Percentiles rank a stretch among this genome's conserved stretches.
Evolutionary conservation across 2,888 invertebrate species (phyloP).

Genomic region (Atrina japonica): DNA sequence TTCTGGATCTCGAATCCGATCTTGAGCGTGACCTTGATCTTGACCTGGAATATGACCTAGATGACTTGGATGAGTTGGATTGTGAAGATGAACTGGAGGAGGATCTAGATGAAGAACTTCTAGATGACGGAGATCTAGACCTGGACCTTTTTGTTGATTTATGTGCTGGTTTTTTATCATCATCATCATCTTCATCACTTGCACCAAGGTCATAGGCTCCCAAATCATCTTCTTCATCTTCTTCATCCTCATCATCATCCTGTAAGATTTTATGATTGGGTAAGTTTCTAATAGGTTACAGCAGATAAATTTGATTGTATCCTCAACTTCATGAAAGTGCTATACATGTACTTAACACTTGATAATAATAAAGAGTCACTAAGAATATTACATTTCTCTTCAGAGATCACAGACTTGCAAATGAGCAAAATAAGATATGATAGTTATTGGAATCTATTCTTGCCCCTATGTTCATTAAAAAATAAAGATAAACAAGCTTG

Average conservation of each 20-base stretch:
- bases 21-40: constrained; percentile 57
- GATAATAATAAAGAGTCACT: too few relatives aligned
- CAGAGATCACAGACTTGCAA: too few relatives aligned
- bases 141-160: too few relatives aligned
- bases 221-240: constrained; percentile 79
- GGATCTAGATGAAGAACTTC: constrained; percentile 57
- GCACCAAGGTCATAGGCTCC: constrained; percentile 88
- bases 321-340: constrained; percentile 51
- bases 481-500: too few relatives aligned
- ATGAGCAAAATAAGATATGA: too few relatives aligned
- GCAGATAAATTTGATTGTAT: not conserved
- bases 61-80: constrained; percentile 51
- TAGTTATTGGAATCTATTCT: too few relatives aligned
- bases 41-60: too few relatives aligned
- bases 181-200: constrained; percentile 85
- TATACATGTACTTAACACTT: too few relatives aligned
- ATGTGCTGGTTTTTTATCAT: constrained; percentile 38
- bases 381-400: too few relatives aligned
- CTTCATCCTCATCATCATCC: constrained; percentile 82
- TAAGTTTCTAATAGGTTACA: not conserved
- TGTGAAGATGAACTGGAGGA: constrained; percentile 56
- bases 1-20: constrained; percentile 51
- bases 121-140: constrained; percentile 57
- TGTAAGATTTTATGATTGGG: too few relatives aligned
- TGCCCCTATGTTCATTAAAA: too few relatives aligned